Evolutionary conservation across 2,888 invertebrate genomes (phyloP).

Genomic region (Anodontia alba): DNA sequence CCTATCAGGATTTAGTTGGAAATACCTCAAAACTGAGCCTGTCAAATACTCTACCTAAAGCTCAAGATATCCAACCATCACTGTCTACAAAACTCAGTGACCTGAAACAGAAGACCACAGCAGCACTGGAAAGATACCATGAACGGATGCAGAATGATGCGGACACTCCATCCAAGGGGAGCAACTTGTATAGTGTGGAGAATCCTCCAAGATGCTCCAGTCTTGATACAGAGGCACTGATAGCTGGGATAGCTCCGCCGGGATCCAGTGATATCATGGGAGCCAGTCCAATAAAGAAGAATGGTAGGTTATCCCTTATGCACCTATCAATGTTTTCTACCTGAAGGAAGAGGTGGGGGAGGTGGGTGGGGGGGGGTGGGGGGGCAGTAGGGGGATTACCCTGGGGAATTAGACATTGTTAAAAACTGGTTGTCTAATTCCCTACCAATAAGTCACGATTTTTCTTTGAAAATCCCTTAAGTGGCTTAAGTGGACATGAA

Average conservation of each 20-base stretch:
- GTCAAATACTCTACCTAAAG: constrained; percentile 32
- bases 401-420: too few species aligned
- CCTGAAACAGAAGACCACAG: constrained; percentile 52
- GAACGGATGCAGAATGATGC: constrained; percentile 37
- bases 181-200: constrained; percentile 27
- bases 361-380: too few species aligned
- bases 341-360: too few species aligned
- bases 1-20: constrained; percentile 53
- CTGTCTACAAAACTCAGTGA: constrained; percentile 51
- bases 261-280: constrained; percentile 68
- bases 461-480: too few species aligned
- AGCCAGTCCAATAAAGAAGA: constrained; percentile 63
- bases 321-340: too few species aligned
- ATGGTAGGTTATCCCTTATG: constrained; percentile 12
- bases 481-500: too few species aligned
- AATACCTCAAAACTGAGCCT: constrained; percentile 39
- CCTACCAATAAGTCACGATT: too few species aligned
- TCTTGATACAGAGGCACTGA: constrained; percentile 68
- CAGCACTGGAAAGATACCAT: constrained; percentile 49
- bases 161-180: constrained; percentile 52
- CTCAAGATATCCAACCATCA: constrained; percentile 23
- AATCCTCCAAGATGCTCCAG: constrained; percentile 65
- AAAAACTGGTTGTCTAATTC: too few species aligned
- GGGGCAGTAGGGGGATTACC: too few species aligned
- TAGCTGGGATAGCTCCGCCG: constrained; percentile 66